Percentiles rank a stretch among this genome's conserved stretches.
Conservation (phyloP, 2,888 invertebrate species). For the Cistogaster globosa region DNA sequence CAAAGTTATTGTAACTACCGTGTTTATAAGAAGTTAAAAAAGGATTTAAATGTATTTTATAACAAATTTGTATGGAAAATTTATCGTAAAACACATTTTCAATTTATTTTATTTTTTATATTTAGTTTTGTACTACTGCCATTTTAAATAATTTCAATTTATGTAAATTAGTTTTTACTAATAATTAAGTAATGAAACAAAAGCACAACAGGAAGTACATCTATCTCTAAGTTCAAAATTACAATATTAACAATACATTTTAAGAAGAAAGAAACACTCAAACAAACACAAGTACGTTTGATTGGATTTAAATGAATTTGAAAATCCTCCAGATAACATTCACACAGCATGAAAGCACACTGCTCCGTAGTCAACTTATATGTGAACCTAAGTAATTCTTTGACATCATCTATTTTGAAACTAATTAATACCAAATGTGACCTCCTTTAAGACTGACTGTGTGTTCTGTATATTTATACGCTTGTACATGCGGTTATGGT, state of each 20-base stretch:
- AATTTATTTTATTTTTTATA: no score
- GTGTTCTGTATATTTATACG: not conserved
- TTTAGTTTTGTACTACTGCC: slow-evolving; percentile 15
- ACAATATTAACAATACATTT: not conserved
- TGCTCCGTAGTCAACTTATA: slow-evolving; percentile 32
- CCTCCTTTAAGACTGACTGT: slow-evolving; percentile 56
- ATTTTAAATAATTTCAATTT: slow-evolving; percentile 55
- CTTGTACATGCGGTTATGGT: slow-evolving; percentile 23
- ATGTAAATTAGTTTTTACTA: slow-evolving; percentile 63
- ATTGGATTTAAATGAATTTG: not conserved
- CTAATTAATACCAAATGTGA: slow-evolving; percentile 69
- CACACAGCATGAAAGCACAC: not conserved
- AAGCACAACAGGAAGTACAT: slow-evolving; percentile 21
- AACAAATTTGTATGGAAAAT: no score
- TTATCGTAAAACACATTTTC: no score
- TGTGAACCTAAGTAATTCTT: slow-evolving; percentile 44
- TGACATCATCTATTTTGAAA: slow-evolving; percentile 40
- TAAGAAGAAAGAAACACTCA: no score
- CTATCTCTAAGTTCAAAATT: not conserved
- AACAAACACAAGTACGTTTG: no score
- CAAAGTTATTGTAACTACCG: no score
- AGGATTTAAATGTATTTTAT: no score
- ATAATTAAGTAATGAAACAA: slow-evolving; percentile 67
- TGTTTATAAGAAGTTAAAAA: no score
- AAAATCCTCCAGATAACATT: slow-evolving; percentile 14